Percentiles rank a stretch among this genome's conserved stretches.
Conservation (phyloP, 2,797 vertebrate genomes). For the Sciurus vulgaris region DNA sequence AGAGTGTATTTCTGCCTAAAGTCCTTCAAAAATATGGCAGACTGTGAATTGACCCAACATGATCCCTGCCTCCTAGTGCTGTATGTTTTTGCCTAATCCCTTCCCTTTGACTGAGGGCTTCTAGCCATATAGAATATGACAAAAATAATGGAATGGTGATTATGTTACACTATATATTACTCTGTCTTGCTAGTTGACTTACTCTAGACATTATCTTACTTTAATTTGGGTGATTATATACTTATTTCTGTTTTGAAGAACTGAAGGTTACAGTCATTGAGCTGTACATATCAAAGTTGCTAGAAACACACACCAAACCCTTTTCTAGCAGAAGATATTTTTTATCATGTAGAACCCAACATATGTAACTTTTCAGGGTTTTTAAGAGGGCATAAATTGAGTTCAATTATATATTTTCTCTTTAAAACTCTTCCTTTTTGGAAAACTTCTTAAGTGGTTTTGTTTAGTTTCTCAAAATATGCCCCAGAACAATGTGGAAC, state of each 20-base stretch:
- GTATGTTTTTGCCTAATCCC: background rate
- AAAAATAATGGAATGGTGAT: background rate
- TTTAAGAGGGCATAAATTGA: background rate
- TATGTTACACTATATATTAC: background rate
- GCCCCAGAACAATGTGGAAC: background rate
- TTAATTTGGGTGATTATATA: constrained; percentile 14
- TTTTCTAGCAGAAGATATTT: background rate
- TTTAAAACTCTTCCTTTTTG: constrained; percentile 33
- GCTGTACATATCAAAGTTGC: background rate
- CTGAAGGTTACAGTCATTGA: constrained; percentile 24
- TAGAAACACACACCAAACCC: background rate
- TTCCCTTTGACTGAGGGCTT: background rate
- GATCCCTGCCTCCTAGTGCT: background rate
- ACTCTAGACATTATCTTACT: background rate
- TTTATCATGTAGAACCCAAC: constrained; percentile 12
- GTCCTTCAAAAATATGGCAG: background rate
- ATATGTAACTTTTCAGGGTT: background rate
- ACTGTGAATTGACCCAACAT: background rate
- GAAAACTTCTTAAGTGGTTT: constrained; percentile 16
- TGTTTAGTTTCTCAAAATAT: constrained; percentile 52
- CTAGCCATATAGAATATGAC: background rate
- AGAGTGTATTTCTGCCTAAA: constrained; percentile 27
- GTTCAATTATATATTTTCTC: constrained; percentile 47
- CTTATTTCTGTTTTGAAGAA: constrained; percentile 34
- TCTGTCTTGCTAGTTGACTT: background rate